These are phyloP conservation scores for Pelodytes ibericus DNA, from an alignment of 2,797 vertebrate genomes.

Conservation along the genomic window DNA sequence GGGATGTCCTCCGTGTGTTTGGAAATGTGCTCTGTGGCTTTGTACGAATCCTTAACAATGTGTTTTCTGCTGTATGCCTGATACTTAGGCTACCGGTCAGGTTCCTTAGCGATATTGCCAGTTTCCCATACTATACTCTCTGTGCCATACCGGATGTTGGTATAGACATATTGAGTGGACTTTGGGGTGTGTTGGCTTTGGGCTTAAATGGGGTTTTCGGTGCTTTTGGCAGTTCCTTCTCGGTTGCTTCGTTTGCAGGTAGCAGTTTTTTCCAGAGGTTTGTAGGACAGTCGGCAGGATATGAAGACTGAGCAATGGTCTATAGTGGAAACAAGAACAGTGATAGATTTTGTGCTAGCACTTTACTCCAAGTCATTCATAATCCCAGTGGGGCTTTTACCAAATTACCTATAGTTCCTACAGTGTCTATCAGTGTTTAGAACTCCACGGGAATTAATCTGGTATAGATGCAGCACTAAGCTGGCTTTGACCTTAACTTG, in stretches of 20 bases:
- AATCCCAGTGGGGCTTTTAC: conserved; percentile 32
- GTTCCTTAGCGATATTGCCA: conserved; percentile 69
- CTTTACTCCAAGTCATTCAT: conserved; percentile 47
- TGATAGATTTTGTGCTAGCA: conserved; percentile 41
- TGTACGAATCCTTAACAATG: conserved; percentile 67
- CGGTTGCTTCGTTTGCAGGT: conserved; percentile 62
- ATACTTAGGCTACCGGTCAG: conserved; percentile 67
- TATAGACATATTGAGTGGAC: conserved; percentile 67
- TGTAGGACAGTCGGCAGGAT: conserved; percentile 54
- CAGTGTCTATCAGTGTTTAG: conserved; percentile 23
- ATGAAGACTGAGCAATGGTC: conserved; percentile 59
- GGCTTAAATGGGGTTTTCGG: conserved; percentile 63
- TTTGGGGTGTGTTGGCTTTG: conserved; percentile 63
- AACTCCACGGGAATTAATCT: conserved; percentile 10
- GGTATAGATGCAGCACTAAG: conserved; percentile 24
- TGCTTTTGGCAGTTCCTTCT: conserved; percentile 64
- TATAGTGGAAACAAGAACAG: conserved; percentile 4
- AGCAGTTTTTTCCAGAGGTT: conserved; percentile 65
- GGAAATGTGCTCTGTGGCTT: conserved; percentile 67
- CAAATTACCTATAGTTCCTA: conserved; percentile 26
- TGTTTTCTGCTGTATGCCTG: conserved; percentile 61
- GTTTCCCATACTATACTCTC: conserved; percentile 71
- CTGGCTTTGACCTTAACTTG: conserved; percentile 22
- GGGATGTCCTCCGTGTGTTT: conserved; percentile 66
- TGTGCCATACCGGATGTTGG: conserved; percentile 72